Evolutionary conservation across 2,888 invertebrate genomes (phyloP), one percentile per base, ranked within the genome.

Genomic region (Saturnia japonica): DNA sequence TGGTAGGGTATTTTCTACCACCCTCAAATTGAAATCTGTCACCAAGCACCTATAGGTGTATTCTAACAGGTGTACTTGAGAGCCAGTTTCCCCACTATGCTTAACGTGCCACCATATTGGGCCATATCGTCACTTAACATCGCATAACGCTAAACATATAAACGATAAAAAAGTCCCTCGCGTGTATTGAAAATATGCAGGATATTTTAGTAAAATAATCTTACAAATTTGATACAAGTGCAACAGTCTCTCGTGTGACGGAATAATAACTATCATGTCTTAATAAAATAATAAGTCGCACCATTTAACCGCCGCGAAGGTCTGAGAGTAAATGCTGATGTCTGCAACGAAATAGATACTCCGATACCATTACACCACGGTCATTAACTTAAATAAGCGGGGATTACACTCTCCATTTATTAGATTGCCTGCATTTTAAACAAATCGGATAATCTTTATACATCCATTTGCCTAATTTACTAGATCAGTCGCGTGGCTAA

Each of bases 361-460:
- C 76, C 76, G 80, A 79, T 80, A 81, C 83, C 78, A 79, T 85
- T 84, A 85, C 77, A 78, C 80, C 74, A 74, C 79, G 81, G 80
- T 83, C 87, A 86, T 91, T 90, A 88, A 81, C 75, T 82, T 87
- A 84, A 87, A 85, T 81, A 85, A 88, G 86, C 83, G 82, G 81
- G 83, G 82, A 87, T 87, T 82, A 83, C 78, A 75, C 77, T 80
- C 80, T 67, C 73, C 71, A 73, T 71, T 72, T 77, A 73, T 79
- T 78, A 78, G 79, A 82, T 80, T 73, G 76, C 74, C 77, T 74
- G 73, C 74, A 72, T 74, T 79, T 75, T 74, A 71, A 77, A 75
- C 73, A 76, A 78, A 74, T 75, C 72, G 75, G 72, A 72, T 71
- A 70, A 74, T 72, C 73, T 76, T 74, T 73, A 51, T 42, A 68